Evolutionary conservation across 2,888 invertebrate species (phyloP), one percentile per base, ranked within the genome.

Genomic region (Lasioglossum lativentre): DNA sequence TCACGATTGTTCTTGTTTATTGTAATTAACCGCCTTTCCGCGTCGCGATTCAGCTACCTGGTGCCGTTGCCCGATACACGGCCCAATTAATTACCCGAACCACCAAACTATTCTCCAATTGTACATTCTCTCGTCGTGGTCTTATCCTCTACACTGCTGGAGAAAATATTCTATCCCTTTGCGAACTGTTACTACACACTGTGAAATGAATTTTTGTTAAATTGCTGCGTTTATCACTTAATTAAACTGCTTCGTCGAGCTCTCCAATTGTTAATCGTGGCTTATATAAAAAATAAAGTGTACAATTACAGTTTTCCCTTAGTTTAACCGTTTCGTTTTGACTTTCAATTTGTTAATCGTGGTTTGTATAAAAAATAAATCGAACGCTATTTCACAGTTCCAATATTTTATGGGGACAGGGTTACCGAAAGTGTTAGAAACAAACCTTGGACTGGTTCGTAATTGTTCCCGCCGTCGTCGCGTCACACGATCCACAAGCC

Each of bases 1-100:
- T 88, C 90, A 84, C 80, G 78, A 80, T 86, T 77, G 82, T 88
- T 86, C 83, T 85, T 83, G 80, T 89, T 88, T 79, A 79, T 89
- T 85, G 76, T 77, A 89, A 85, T 89, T 87, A 87, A 83, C 78
- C 71, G 75, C 80, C 86, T 86, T 88, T 80, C 75, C 79, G 79
- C 73, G 76, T 71, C 45, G 47, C 56, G 70, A 79, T 85, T 83
- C 79, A 75, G 56, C 72, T 83, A 68, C 38, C 78, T 75, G 78
- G 72, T 59, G 59, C n/a, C 71, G 23, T 66, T 78, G 63, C 74
- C 71, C 40, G 30, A 66, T 59, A 75, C 56, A 27, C 52, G 19
- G 30, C 8, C 52, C 72, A 30, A n/a, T 56, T 27, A 19, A 72
- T 42, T 42, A 27, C 34, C 47, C 10, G 14, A 45, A 63, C 23